A percentile compares a stretch with the other conserved stretches of the same genome.
Conservation (phyloP, 2,888 invertebrate species). For the Mesochorus sp. region DNA sequence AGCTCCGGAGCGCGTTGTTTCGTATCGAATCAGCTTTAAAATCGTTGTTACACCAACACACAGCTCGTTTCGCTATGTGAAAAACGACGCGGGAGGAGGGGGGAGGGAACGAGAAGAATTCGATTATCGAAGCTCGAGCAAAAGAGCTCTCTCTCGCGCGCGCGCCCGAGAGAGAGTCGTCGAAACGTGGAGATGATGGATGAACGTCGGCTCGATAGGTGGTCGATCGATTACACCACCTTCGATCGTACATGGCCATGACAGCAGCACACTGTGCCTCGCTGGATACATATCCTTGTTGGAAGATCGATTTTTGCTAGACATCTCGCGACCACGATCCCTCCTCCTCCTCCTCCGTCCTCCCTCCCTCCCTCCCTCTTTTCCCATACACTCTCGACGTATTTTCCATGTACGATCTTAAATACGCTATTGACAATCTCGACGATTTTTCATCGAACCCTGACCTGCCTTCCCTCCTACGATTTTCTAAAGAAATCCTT, state of each 20-base stretch:
- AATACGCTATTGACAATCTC: conserved; percentile 9
- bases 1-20: conserved; percentile 1
- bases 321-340: background rate
- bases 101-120: conserved; percentile 54
- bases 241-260: conserved; percentile 59
- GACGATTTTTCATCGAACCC: conserved; percentile 11
- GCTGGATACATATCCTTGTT: conserved; percentile 51
- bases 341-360: background rate
- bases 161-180: conserved; percentile 56
- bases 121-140: conserved; percentile 59
- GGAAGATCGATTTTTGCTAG: conserved; percentile 56
- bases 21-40: conserved; percentile 14
- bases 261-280: conserved; percentile 43
- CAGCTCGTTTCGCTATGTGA: too few relatives aligned
- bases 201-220: conserved; percentile 64
- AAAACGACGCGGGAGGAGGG: background rate
- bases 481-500: background rate
- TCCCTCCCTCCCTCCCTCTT: background rate
- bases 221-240: conserved; percentile 67
- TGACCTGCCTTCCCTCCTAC: conserved; percentile 33
- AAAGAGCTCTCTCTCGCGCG: conserved; percentile 42
- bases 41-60: too few relatives aligned
- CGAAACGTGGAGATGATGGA: conserved; percentile 66
- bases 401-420: background rate
- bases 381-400: background rate